Evolutionary conservation across 1,140 invertebrate genomes (phyloP).

Genomic region (Thrips palmi): DNA sequence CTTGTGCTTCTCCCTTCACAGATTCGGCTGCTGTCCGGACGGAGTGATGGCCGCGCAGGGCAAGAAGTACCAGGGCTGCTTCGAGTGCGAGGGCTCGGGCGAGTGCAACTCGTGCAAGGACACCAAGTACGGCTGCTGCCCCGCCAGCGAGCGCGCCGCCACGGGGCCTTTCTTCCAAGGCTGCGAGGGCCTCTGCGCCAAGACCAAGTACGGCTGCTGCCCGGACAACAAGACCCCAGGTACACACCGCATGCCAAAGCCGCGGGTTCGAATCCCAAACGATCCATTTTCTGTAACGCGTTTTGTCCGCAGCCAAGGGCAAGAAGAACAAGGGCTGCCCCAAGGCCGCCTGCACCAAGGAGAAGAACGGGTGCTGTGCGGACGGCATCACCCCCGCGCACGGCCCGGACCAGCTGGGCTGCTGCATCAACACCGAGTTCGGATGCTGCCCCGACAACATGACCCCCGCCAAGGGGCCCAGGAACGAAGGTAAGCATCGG

Average conservation of each 20-base stretch:
- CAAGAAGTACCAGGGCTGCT: slow-evolving; percentile 36
- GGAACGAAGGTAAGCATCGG: slow-evolving; percentile 38
- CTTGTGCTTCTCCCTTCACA: slow-evolving; percentile 17
- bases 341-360: slow-evolving; percentile 43
- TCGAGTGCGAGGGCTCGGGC: slow-evolving; percentile 16
- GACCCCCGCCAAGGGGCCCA: slow-evolving; percentile 58
- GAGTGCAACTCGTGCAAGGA: slow-evolving; percentile 25
- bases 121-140: slow-evolving; percentile 55
- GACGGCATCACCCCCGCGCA: slow-evolving; percentile 71
- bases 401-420: slow-evolving; percentile 64
- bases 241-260: too few species aligned
- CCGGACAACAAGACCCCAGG: slow-evolving; percentile 83
- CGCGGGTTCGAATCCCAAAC: too few species aligned
- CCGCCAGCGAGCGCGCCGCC: slow-evolving; percentile 36
- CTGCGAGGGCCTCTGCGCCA: slow-evolving; percentile 71
- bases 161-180: slow-evolving; percentile 36
- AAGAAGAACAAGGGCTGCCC: slow-evolving; percentile 51
- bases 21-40: slow-evolving; percentile 49
- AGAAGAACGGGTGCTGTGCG: slow-evolving; percentile 73
- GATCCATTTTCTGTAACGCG: too few species aligned
- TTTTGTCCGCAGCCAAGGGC: slow-evolving; percentile 46
- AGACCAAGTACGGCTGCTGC: slow-evolving; percentile 60
- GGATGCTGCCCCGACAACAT: slow-evolving; percentile 87
- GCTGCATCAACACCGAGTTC: slow-evolving; percentile 47
- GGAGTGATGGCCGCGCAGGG: slow-evolving; percentile 37